These are phyloP conservation scores for Thomomys bottae DNA, from an alignment of 2,113 vertebrate species.

Conservation along the genomic window DNA sequence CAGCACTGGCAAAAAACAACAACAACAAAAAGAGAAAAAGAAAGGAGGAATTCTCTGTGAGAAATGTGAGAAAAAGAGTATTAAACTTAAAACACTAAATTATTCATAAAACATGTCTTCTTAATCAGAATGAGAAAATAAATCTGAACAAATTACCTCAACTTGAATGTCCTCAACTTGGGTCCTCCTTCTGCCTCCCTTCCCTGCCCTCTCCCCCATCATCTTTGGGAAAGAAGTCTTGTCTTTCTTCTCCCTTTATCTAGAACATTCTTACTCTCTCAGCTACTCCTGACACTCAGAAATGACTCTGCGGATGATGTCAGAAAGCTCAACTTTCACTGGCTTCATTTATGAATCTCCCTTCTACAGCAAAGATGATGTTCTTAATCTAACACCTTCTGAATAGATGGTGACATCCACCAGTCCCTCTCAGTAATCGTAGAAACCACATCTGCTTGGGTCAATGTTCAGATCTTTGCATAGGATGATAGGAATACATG, in stretches of 20 bases:
- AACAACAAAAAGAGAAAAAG: no score
- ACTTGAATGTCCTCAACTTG: neutral
- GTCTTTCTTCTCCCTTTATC: neutral
- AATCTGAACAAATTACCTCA: neutral
- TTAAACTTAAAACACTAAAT: neutral
- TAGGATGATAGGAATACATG: neutral
- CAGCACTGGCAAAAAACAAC: no score
- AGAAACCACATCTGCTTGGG: neutral
- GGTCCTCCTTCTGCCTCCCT: neutral
- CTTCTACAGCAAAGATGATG: neutral
- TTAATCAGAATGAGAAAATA: slow-evolving; percentile 29
- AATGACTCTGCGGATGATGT: neutral
- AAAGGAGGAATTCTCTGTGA: neutral
- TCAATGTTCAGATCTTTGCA: neutral
- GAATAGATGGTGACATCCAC: neutral
- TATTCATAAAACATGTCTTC: neutral
- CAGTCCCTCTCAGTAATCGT: neutral
- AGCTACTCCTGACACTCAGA: neutral
- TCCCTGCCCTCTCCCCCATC: neutral
- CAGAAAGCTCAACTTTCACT: neutral
- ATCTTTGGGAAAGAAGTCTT: slow-evolving; percentile 26
- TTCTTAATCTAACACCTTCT: slow-evolving; percentile 29
- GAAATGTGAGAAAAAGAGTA: slow-evolving; percentile 24
- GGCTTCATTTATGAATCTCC: neutral
- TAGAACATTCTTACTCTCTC: neutral